A percentile compares a stretch with the other conserved stretches of the same genome.
Conservation (phyloP, 2,113 vertebrate genomes). For the Myxocyprinus asiaticus region DNA sequence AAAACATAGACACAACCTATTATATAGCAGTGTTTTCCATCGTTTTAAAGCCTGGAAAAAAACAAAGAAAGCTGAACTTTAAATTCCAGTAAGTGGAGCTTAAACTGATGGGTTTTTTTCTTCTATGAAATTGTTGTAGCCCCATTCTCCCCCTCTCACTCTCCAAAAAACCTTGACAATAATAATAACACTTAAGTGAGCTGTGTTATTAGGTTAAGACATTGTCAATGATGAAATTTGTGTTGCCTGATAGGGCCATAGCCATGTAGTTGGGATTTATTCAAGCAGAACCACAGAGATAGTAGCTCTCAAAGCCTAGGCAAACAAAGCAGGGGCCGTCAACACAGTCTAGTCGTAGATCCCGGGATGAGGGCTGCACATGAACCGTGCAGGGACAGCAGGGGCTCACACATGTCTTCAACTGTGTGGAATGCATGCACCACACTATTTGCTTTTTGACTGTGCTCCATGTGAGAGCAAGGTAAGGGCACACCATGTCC, state of each 20-base stretch:
- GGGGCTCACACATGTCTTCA: conserved; percentile 53
- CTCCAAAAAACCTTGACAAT: conserved; percentile 65
- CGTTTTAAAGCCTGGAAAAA: background rate
- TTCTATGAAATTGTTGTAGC: conserved; percentile 62
- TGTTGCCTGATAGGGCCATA: conserved; percentile 65
- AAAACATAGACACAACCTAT: conserved; percentile 16
- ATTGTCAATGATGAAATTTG: conserved; percentile 66
- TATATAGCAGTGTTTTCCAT: conserved; percentile 7
- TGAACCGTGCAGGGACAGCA: conserved; percentile 56
- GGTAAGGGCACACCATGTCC: background rate
- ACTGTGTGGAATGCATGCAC: conserved; percentile 53
- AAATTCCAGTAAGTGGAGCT: conserved; percentile 32
- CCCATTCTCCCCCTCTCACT: conserved; percentile 31
- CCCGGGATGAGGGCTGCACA: conserved; percentile 51
- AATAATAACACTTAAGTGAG: conserved; percentile 71
- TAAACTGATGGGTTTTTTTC: conserved; percentile 54
- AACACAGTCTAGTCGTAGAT: conserved; percentile 52
- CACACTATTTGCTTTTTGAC: background rate
- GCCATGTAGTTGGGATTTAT: conserved; percentile 66
- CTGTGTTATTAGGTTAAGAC: conserved; percentile 71
- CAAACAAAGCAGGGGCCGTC: conserved; percentile 35
- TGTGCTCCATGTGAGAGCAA: conserved; percentile 4
- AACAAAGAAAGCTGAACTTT: background rate
- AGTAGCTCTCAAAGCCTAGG: conserved; percentile 50
- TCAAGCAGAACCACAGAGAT: conserved; percentile 69